Conservation (phyloP, 2,888 invertebrate genomes). For the Epirrhoe tristata region DNA sequence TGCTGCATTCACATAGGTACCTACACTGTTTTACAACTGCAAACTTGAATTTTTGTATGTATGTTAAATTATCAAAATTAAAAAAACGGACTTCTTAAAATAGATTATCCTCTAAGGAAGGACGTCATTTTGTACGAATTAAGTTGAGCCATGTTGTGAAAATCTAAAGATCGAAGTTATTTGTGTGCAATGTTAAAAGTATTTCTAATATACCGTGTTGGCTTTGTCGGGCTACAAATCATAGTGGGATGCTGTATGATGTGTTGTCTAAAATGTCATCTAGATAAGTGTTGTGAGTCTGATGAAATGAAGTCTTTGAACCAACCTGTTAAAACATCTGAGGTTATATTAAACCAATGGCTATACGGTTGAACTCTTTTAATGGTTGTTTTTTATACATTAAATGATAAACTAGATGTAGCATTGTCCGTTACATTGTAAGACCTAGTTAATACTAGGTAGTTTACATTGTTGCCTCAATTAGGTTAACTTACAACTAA, state of each 20-base stretch:
- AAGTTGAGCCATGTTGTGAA: background rate
- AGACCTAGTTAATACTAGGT: slow-evolving; percentile 2
- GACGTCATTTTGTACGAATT: background rate
- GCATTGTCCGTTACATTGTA: slow-evolving; percentile 5
- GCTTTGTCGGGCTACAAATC: slow-evolving; percentile 14
- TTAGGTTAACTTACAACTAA: slow-evolving; percentile 26
- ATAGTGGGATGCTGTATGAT: slow-evolving; percentile 7
- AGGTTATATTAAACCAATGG: background rate
- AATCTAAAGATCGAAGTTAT: background rate
- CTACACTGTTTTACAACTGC: too few relatives aligned
- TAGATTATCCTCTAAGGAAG: background rate
- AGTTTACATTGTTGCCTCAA: background rate
- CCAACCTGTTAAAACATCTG: background rate
- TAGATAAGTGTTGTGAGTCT: slow-evolving; percentile 9
- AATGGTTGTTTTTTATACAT: background rate
- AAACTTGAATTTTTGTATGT: too few relatives aligned
- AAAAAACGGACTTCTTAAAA: background rate
- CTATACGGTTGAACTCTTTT: background rate
- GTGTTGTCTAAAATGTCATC: slow-evolving; percentile 18
- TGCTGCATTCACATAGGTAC: background rate
- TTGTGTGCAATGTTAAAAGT: background rate
- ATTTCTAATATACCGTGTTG: slow-evolving; percentile 6
- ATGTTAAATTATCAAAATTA: background rate
- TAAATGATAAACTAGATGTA: slow-evolving; percentile 23
- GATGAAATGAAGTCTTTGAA: background rate